Base-by-base conservation (phyloP, 2,888 invertebrate species). In the Hirtodrosophila duncani region DNA sequence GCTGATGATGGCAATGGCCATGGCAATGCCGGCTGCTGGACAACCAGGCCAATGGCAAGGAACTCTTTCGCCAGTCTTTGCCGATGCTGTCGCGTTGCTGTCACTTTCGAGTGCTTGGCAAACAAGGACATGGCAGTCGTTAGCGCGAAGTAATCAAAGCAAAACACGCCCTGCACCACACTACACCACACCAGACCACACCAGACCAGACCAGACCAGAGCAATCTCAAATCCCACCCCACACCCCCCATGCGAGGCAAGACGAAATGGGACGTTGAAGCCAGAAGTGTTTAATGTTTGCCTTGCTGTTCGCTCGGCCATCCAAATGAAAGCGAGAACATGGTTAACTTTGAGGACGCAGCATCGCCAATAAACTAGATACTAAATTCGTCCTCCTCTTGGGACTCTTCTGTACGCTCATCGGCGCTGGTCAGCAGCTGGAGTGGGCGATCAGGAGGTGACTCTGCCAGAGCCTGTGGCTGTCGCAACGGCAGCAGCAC, bases 101-200 rank as follows among this genome's bases (percentile, higher is more conserved):
- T 6, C 46, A 26, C 24, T 14, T 20, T 48, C n/a, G 29, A 77
- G 78, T 72, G 68, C 49, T 51, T 27, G 30, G 31, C 68, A 77
- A 72, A 72, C 69, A 68, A 37, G 52, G 55, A 52, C 65, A 52
- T 38, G 43, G 46, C 10, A 18, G 30, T 21, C 4, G 31, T n/a
- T 20, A 31, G 18, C 9, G 11, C 43, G 52, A 21, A 39, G 72
- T 50, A 71, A 72, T 77, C 72, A 77, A 63, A 48, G 67, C 51
- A 33, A 44, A 49, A 23, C 48, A 41, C 33, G 36, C 18, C 26
- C 17, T 11, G 7, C 20, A 42, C 26, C 45, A 39, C n/a, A n/a
- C n/a, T n/a, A n/a, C n/a, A n/a, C n/a, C n/a, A n/a, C n/a, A n/a
- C n/a, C n/a, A n/a, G n/a, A n/a, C n/a, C n/a, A n/a, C n/a, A n/a